Evolutionary conservation across 2,113 vertebrate genomes (phyloP), one percentile per base, ranked within the genome.

Genomic region (Rissa tridactyla): DNA sequence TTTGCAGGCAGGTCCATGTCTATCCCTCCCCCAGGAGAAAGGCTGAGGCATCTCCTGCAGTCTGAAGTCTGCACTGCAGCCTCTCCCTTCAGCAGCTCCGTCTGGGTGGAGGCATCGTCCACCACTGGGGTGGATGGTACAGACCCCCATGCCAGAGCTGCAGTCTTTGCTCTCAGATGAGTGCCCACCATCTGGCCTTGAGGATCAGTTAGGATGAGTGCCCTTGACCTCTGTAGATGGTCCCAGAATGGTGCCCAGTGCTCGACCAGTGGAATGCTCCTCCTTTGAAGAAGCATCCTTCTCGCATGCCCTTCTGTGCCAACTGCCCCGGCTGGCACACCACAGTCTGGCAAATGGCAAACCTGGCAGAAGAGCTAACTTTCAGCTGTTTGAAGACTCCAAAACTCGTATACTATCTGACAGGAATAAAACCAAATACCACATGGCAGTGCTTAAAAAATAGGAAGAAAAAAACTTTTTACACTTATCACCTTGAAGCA

Each of bases 401-500:
- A 86, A 61, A 86, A 83, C 88, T 86, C 44, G 34, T 66, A 47
- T 79, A 15, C 11, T 22, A 7, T n/a, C 14, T 44, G 29, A 79
- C 22, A 80, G 49, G 71, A 85, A 57, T 60, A 47, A 90, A 85
- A 60, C 2, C 23, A 87, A 90, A 64, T 15, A 21, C 25, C 72
- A 61, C 21, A 18, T 4, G 66, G 29, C 15, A 81, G 27, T 46
- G 58, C 25, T 54, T 66, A 40, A 73, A 91, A 47, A 27, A 13
- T 4, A 18, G 10, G 13, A 11, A 20, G 2, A 3, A 5, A 11
- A 18, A 26, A 21, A 0, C 5, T 32, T 52, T 49, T 79, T 34
- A 69, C 11, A 23, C 5, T 73, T 73, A 42, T 1, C 20, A 52
- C 36, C 66, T 61, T 25, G 47, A 85, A 71, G 69, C 23, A 89